Evolutionary conservation across 2,888 invertebrate genomes (phyloP).

Genomic region (Agrochola circellaris): DNA sequence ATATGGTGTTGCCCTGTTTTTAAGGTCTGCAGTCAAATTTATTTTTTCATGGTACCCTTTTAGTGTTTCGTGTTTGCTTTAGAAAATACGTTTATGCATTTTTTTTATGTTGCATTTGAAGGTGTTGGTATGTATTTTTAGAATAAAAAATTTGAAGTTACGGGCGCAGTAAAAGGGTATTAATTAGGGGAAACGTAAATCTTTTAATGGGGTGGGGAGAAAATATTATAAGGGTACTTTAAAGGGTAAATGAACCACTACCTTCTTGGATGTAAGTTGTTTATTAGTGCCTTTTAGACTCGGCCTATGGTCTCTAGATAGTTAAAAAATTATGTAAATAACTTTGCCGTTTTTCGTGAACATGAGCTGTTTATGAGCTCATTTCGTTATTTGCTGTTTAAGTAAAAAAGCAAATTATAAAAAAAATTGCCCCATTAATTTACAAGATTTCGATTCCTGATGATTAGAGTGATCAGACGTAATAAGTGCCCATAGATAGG

Average conservation of each 20-base stretch:
- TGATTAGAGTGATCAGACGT: neutral
- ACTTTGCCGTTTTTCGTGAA: too few species aligned
- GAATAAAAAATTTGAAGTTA: slow-evolving; percentile 25
- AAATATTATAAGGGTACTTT: slow-evolving; percentile 26
- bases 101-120: slow-evolving; percentile 29
- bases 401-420: too few species aligned
- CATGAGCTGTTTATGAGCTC: neutral
- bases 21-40: slow-evolving; percentile 34
- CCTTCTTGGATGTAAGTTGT: neutral
- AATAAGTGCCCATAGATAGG: too few species aligned
- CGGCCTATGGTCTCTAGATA: too few species aligned
- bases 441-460: neutral
- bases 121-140: slow-evolving; percentile 15
- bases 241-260: slow-evolving; percentile 2
- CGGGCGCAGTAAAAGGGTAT: slow-evolving; percentile 17
- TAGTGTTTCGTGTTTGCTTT: slow-evolving; percentile 24
- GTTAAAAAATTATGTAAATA: slow-evolving; percentile 6
- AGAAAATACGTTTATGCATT: slow-evolving; percentile 3
- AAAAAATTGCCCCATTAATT: too few species aligned
- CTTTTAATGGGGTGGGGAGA: slow-evolving; percentile 15
- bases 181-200: slow-evolving; percentile 44
- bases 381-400: too few species aligned
- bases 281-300: neutral
- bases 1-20: slow-evolving; percentile 52
- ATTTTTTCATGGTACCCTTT: slow-evolving; percentile 40